Percentiles rank a stretch among this genome's conserved stretches.
Evolutionary conservation across 2,113 vertebrate species (phyloP).

Genomic region (Coracopsis vasa): DNA sequence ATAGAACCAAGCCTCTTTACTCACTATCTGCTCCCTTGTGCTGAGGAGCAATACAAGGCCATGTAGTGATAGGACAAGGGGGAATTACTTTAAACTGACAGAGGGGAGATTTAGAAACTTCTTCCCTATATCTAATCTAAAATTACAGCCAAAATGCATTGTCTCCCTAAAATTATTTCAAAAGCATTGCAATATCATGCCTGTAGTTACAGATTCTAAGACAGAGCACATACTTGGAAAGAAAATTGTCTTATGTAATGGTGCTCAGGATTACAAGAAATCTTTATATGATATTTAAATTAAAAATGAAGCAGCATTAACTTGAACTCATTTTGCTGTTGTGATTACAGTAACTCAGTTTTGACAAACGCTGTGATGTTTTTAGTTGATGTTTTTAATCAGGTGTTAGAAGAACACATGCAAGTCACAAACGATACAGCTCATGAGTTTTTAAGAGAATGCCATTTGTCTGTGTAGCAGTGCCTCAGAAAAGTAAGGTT

Average conservation of each 20-base stretch:
- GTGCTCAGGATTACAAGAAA: neutral
- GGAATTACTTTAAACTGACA: neutral
- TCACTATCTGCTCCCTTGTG: neutral
- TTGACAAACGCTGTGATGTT: neutral
- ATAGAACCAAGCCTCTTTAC: neutral
- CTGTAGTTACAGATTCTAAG: neutral
- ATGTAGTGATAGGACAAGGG: rapidly evolving
- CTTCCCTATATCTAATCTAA: neutral
- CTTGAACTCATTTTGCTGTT: neutral
- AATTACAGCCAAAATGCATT: neutral
- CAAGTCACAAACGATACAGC: neutral
- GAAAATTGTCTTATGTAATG: neutral
- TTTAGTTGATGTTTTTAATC: neutral
- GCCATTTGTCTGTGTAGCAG: neutral
- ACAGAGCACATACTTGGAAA: neutral
- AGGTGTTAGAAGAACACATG: neutral
- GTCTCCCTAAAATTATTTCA: neutral
- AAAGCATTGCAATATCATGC: neutral
- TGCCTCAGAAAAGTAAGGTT: neutral
- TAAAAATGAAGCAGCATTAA: neutral
- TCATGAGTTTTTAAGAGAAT: neutral
- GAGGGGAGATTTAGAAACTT: neutral
- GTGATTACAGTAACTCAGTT: neutral
- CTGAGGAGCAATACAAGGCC: neutral
- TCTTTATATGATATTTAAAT: neutral